Evolutionary conservation across 1,140 invertebrate genomes (phyloP).

Genomic region (Vanessa tameamea): DNA sequence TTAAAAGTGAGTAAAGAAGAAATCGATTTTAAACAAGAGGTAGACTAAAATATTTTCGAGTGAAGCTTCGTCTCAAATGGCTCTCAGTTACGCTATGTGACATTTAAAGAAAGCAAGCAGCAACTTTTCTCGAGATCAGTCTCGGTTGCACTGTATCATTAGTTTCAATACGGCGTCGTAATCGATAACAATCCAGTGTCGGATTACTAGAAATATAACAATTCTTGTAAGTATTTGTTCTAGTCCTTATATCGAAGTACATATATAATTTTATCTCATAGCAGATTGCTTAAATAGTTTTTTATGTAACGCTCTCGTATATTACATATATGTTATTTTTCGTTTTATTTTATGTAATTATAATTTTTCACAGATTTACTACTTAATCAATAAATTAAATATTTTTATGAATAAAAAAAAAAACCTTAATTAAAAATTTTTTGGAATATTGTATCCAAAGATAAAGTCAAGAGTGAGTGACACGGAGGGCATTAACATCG

Average conservation of each 20-base stretch:
- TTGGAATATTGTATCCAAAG: neutral
- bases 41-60: too few relatives aligned
- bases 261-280: too few relatives aligned
- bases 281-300: too few relatives aligned
- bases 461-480: constrained; percentile 37
- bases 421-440: neutral
- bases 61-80: neutral
- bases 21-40: too few relatives aligned
- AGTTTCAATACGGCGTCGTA: constrained; percentile 3
- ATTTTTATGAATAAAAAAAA: neutral
- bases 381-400: too few relatives aligned
- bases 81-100: neutral
- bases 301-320: neutral
- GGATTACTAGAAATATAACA: neutral
- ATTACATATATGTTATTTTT: neutral
- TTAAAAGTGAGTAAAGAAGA: too few relatives aligned
- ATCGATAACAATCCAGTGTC: constrained; percentile 10
- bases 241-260: neutral
- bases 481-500: constrained; percentile 41
- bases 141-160: neutral
- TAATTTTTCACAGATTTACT: neutral
- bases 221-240: neutral
- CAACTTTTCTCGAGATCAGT: constrained; percentile 3
- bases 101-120: neutral
- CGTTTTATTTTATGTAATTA: neutral